Evolutionary conservation across 1,140 invertebrate genomes (phyloP).

Genomic region (Penaeus indicus): DNA sequence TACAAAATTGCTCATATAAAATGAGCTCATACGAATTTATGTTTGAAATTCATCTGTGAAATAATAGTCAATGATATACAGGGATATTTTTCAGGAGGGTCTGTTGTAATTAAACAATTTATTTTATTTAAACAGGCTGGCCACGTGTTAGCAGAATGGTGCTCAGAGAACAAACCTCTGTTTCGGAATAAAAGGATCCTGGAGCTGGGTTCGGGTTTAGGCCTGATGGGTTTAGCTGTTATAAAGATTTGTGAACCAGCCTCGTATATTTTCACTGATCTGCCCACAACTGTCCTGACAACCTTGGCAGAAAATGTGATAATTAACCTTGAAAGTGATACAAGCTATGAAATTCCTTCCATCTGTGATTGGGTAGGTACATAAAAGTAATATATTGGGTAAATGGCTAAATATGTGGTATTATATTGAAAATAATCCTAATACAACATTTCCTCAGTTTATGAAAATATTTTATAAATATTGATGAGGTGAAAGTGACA

Average conservation of each 20-base stretch:
- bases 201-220: conserved; percentile 44
- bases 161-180: conserved; percentile 5
- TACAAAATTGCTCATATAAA: too few species aligned
- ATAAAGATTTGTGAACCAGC: conserved; percentile 31
- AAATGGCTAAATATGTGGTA: background rate
- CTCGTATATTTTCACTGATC: conserved; percentile 45
- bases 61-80: too few species aligned
- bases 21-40: too few species aligned
- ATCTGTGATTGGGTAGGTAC: conserved; percentile 18
- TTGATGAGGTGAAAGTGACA: background rate
- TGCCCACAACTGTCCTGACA: conserved; percentile 26
- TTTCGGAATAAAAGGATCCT: conserved; percentile 29
- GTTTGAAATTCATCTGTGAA: too few species aligned
- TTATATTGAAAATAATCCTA: background rate
- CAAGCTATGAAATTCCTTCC: background rate
- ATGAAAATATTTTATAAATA: background rate
- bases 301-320: conserved; percentile 39
- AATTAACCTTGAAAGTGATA: conserved; percentile 27
- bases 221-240: conserved; percentile 39
- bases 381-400: background rate
- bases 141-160: conserved; percentile 48
- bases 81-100: too few species aligned
- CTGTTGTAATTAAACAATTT: background rate
- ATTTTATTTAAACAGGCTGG: conserved; percentile 26
- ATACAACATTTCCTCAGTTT: background rate